Percentiles rank a stretch among this genome's conserved stretches.
Evolutionary conservation across 2,113 vertebrate genomes (phyloP).

Genomic region (Dicaeum eximium): DNA sequence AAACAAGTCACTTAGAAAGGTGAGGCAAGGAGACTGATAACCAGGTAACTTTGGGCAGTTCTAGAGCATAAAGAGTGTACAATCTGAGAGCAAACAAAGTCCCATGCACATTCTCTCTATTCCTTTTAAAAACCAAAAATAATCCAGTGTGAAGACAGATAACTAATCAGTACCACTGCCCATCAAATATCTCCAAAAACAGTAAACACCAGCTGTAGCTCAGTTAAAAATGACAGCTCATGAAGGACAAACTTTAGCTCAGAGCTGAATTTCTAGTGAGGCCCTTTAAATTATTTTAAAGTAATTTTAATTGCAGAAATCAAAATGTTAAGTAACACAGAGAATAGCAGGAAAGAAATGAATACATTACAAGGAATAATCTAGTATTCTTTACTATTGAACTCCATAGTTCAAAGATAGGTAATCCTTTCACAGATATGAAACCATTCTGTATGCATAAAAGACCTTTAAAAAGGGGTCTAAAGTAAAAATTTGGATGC

Average conservation of each 20-base stretch:
- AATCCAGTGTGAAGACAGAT: conserved; percentile 25
- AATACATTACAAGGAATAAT: conserved; percentile 12
- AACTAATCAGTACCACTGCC: conserved; percentile 39
- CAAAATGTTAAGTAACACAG: not conserved
- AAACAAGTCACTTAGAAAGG: not conserved
- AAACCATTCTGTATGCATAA: not conserved
- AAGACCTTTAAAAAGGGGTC: not conserved
- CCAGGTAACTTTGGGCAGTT: not conserved
- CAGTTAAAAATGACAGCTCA: conserved; percentile 28
- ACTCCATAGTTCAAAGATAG: not conserved
- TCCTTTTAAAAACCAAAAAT: conserved; percentile 18
- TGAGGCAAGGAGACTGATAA: not conserved
- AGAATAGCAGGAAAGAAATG: not conserved
- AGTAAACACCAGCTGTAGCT: conserved; percentile 62
- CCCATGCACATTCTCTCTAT: not conserved
- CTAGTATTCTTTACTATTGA: not conserved
- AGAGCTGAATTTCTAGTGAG: not conserved
- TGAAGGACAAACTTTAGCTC: conserved; percentile 33
- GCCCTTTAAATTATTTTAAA: conserved; percentile 33
- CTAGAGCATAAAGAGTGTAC: not conserved
- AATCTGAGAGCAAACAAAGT: not conserved
- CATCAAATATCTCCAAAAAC: conserved; percentile 48
- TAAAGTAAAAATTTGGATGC: not conserved
- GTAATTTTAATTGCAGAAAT: not conserved
- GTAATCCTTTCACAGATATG: not conserved